A percentile compares a stretch with the other conserved stretches of the same genome.
Conservation (phyloP, 1,140 invertebrate species). For the Heliconius hewitsoni region DNA sequence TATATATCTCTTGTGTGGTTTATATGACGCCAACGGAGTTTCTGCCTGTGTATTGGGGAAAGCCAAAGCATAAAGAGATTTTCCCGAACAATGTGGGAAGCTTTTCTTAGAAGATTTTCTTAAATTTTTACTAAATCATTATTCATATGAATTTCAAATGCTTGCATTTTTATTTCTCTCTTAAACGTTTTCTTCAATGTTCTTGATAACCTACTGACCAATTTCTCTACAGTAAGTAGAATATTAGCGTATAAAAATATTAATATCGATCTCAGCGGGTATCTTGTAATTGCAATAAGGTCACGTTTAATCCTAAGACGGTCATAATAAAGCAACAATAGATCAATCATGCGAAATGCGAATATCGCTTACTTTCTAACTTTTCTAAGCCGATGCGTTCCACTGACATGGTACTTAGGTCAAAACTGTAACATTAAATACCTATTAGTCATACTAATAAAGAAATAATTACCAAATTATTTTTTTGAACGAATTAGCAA, state of each 20-base stretch:
- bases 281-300: constrained; percentile 26
- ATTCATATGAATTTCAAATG: not conserved
- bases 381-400: constrained; percentile 36
- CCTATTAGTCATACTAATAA: not conserved
- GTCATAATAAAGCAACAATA: constrained; percentile 35
- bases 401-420: constrained; percentile 31
- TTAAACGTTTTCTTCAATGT: not conserved
- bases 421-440: constrained; percentile 15
- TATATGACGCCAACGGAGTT: too few relatives aligned
- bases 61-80: too few relatives aligned
- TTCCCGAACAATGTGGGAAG: too few relatives aligned
- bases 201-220: not conserved
- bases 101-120: too few relatives aligned
- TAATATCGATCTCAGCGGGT: constrained; percentile 9
- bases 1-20: too few relatives aligned
- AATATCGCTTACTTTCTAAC: constrained; percentile 34
- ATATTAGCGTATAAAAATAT: not conserved
- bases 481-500: too few relatives aligned
- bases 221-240: not conserved
- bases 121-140: not conserved
- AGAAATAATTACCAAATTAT: too few relatives aligned
- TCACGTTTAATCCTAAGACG: constrained; percentile 17
- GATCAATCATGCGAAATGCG: constrained; percentile 35
- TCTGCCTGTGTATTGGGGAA: too few relatives aligned
- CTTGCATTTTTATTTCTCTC: not conserved